Base-by-base conservation (phyloP, 2,113 vertebrate genomes). In the Crotophaga sulcirostris region DNA sequence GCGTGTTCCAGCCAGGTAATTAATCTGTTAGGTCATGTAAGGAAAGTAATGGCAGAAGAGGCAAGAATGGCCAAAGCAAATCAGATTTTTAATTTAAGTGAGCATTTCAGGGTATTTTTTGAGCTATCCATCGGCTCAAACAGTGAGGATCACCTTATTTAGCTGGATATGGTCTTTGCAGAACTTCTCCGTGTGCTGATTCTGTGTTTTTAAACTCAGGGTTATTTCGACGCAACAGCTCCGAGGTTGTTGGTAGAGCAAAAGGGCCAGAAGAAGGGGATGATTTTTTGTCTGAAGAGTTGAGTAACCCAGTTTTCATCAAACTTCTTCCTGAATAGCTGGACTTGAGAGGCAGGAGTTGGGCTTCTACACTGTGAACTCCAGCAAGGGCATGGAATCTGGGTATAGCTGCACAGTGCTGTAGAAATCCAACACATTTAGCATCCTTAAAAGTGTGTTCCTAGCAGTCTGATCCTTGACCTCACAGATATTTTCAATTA, bases 321-420 rank as follows among this genome's bases (percentile, higher is more conserved):
- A 29, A 54, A 38, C 8, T 33, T 11, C 12, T 73, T 83, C 85
- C 36, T 82, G 75, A 79, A 62, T 62, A 63, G 26, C 9, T 29
- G 42, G 17, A 36, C 21, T 85, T 82, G 44, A 66, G 51, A 42
- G 31, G 18, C 16, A 49, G 69, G 33, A 89, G 10, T 14, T 85
- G 40, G 16, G 11, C 26, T 94, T 86, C 31, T 11, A 44, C 42
- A 11, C 4, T 1, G 2, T 11, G 28, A 7, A 7, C 59, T 56
- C 10, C 68, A 88, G 45, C 51, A 79, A n/a, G 36, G n/a, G 16
- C 33, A 17, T 6, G 11, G 85, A 91, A 54, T 70, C 51, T 51
- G 26, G 18, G 16, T 21, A 47, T 10, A 59, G 18, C 21, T 74
- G 55, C 1, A 6, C 1, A 55, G 13, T 1, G 1, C 21, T 34